Percentiles rank a stretch among this genome's conserved stretches.
phyloP scores from a whole-genome alignment of 2,113 vertebrate genomes.

The Paradisaea rubra region DNA sequence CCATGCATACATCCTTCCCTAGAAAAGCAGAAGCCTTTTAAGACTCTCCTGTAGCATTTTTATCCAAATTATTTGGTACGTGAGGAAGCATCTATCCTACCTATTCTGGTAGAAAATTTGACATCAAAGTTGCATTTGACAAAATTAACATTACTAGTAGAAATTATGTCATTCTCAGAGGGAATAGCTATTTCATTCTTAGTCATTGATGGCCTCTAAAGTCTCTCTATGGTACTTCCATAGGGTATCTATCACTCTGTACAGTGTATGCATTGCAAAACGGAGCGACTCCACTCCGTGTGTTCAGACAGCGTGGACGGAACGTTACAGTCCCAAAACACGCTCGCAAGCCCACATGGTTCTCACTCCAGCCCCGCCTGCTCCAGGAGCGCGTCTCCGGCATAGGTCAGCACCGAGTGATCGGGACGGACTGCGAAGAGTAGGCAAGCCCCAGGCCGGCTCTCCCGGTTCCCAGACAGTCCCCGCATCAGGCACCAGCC shows the following conservation, averaged over 20 bases:
- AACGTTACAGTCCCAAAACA: background rate
- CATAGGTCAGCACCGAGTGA: rapidly evolving
- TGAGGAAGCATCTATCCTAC: background rate
- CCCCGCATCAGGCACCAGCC: background rate
- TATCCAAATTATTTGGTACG: background rate
- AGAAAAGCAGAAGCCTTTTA: background rate
- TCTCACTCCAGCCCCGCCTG: background rate
- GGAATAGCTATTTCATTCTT: background rate
- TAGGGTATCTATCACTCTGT: rapidly evolving
- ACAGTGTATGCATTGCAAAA: background rate
- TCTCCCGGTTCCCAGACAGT: background rate
- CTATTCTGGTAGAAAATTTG: background rate
- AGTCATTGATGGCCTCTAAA: background rate
- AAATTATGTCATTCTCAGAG: background rate
- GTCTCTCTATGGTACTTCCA: background rate
- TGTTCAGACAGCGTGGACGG: background rate
- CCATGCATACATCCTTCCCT: background rate
- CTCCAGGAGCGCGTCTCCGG: background rate
- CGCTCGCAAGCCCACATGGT: background rate
- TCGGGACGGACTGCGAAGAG: background rate
- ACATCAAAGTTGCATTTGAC: background rate
- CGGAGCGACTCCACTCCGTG: background rate
- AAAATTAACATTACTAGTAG: background rate
- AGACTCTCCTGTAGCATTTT: background rate
- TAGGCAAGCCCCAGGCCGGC: background rate